Evolutionary conservation across 2,888 invertebrate species (phyloP).

Genomic region (Entomobrya multifasciata): DNA sequence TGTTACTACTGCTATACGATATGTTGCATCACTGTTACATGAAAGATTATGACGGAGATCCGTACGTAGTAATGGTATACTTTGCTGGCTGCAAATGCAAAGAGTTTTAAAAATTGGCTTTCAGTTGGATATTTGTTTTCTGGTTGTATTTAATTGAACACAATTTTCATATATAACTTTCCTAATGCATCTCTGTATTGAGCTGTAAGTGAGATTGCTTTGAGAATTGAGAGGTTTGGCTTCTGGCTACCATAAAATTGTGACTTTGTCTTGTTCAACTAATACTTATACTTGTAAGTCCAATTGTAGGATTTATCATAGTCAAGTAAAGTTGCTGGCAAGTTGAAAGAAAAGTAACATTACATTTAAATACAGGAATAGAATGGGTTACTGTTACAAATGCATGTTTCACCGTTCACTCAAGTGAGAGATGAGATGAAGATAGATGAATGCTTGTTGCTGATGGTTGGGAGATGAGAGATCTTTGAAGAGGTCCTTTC

Average conservation of each 20-base stretch:
- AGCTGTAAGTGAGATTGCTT: too few species aligned
- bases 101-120: slow-evolving; percentile 45
- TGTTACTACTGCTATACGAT: background rate
- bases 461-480: slow-evolving; percentile 7
- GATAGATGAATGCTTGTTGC: slow-evolving; percentile 42
- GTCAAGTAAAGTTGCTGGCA: slow-evolving; percentile 40
- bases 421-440: slow-evolving; percentile 17
- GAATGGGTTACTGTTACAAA: slow-evolving; percentile 60
- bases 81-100: background rate
- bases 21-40: slow-evolving; percentile 16
- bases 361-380: slow-evolving; percentile 28
- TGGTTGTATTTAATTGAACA: slow-evolving; percentile 10
- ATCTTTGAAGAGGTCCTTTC: slow-evolving; percentile 69
- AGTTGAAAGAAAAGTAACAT: slow-evolving; percentile 45
- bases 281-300: background rate
- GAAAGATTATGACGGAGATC: background rate
- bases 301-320: background rate
- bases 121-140: slow-evolving; percentile 30
- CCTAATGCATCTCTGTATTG: background rate
- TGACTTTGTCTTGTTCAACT: too few species aligned
- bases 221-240: too few species aligned
- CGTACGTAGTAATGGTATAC: background rate
- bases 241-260: too few species aligned
- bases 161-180: background rate
- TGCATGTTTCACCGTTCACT: slow-evolving; percentile 27